phyloP scores from a whole-genome alignment of 1,140 invertebrate genomes.

The Maniola jurtina region DNA sequence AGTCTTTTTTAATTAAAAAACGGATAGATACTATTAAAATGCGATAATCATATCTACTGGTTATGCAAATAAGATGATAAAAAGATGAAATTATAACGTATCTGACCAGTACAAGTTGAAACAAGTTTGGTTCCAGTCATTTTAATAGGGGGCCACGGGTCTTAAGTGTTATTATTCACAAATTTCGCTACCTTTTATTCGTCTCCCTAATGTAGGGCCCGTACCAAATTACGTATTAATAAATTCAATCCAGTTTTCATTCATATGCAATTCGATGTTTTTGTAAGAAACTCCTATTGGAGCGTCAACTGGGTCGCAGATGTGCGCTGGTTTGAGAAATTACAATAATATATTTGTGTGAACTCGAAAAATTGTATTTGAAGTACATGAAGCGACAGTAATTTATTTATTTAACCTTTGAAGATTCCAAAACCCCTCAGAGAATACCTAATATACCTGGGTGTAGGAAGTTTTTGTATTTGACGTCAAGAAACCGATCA shows the following conservation, averaged over 20 bases:
- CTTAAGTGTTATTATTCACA: constrained; percentile 48
- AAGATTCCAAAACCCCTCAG: no score
- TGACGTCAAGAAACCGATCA: no score
- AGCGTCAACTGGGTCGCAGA: constrained; percentile 72
- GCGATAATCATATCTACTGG: constrained; percentile 15
- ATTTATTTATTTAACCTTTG: neutral
- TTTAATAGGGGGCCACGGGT: constrained; percentile 33
- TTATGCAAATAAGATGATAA: constrained; percentile 27
- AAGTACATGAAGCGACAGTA: neutral
- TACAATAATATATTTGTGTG: constrained; percentile 65
- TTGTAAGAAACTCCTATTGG: constrained; percentile 66
- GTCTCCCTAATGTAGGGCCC: constrained; percentile 67
- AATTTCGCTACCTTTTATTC: constrained; percentile 68
- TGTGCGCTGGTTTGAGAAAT: constrained; percentile 71
- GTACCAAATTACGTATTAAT: constrained; percentile 75
- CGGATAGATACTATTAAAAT: neutral
- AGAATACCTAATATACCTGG: no score
- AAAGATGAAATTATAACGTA: constrained; percentile 37
- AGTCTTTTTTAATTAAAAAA: no score
- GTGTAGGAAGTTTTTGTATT: no score
- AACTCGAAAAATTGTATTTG: constrained; percentile 36
- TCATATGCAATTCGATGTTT: constrained; percentile 73
- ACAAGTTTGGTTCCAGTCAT: constrained; percentile 33
- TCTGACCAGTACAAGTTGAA: constrained; percentile 29
- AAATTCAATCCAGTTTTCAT: constrained; percentile 75